Percentiles rank a stretch among this genome's conserved stretches.
Evolutionary conservation across 2,888 invertebrate species (phyloP).

Genomic region (Rosalia funebris): DNA sequence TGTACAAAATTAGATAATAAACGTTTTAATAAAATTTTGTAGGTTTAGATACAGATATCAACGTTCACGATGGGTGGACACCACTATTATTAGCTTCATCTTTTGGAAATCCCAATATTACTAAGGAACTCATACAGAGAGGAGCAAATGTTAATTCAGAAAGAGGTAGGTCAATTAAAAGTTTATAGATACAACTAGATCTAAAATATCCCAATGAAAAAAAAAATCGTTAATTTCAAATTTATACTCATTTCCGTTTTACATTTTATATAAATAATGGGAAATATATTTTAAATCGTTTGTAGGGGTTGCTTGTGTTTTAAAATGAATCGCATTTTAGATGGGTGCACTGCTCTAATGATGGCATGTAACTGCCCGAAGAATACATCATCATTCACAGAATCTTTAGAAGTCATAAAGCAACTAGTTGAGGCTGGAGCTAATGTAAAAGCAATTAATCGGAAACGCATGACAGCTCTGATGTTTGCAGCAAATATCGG

Average conservation of each 20-base stretch:
- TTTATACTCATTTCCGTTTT: no score
- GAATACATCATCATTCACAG: constrained; percentile 62
- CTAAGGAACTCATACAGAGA: constrained; percentile 66
- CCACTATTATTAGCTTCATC: constrained; percentile 71
- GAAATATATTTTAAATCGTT: no score
- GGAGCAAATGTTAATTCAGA: constrained; percentile 70
- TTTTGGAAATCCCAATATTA: constrained; percentile 67
- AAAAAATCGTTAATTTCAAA: no score
- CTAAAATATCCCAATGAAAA: no score
- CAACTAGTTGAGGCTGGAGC: constrained; percentile 67
- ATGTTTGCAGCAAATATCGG: constrained; percentile 71
- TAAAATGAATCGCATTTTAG: no score
- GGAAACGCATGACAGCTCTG: constrained; percentile 71
- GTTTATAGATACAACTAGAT: no score
- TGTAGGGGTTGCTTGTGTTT: no score
- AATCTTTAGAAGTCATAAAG: constrained; percentile 60
- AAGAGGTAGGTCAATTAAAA: constrained; percentile 34
- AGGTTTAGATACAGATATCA: constrained; percentile 60
- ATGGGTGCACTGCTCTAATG: constrained; percentile 73
- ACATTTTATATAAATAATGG: no score
- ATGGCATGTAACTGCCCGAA: constrained; percentile 69
- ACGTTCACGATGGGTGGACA: constrained; percentile 70
- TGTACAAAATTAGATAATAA: no score
- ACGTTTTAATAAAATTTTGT: constrained; percentile 24
- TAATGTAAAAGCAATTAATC: constrained; percentile 68